phyloP scores from a whole-genome alignment of 2,113 vertebrate species.

The pig (Sus scrofa) region T2T-Sscrofa CM000824.6:106212501-106213000 shows the following conservation, averaged over 20 bases:
- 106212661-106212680: neutral
- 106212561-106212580: neutral
- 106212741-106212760: neutral
- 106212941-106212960: neutral
- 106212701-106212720: neutral
- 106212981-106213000: neutral
- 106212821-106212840: neutral
- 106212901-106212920: neutral
- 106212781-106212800: neutral
- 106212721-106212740: neutral
- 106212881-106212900: neutral
- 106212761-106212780: neutral
- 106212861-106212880: neutral
- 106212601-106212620: neutral
- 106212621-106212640: neutral
- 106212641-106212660: neutral
- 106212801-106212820: neutral
- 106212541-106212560: neutral
- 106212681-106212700: neutral
- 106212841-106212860: neutral
- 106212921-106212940: fast-evolving
- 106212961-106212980: neutral
- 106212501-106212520: neutral
- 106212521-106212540: neutral
- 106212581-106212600: neutral